These are phyloP conservation scores for Hemiprocne comata DNA, from an alignment of 2,113 vertebrate genomes.

Conservation along the genomic window DNA sequence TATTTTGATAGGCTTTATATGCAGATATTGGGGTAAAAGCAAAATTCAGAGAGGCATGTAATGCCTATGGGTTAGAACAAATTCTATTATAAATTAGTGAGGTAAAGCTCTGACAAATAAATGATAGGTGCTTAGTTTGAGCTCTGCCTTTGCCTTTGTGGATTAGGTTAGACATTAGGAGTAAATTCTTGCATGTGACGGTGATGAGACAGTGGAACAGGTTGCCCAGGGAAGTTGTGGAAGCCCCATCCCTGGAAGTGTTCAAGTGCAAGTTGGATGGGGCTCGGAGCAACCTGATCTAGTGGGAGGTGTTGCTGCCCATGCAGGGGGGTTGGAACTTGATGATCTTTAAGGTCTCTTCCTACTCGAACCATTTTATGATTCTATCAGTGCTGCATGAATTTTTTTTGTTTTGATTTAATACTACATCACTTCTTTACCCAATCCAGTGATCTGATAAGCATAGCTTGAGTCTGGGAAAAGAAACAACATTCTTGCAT, in stretches of 20 bases:
- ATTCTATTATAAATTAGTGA: not conserved
- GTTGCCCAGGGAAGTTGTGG: too few relatives aligned
- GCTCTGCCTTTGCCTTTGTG: not conserved
- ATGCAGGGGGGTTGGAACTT: too few relatives aligned
- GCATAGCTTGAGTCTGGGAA: not conserved
- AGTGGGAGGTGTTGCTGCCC: too few relatives aligned
- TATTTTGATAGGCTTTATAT: slow-evolving; percentile 2
- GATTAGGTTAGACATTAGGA: too few relatives aligned
- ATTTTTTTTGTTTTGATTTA: not conserved
- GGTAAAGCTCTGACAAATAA: not conserved
- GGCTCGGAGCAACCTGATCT: too few relatives aligned
- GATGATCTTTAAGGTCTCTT: too few relatives aligned
- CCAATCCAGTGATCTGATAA: not conserved
- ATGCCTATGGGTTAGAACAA: not conserved
- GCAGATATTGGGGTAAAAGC: not conserved
- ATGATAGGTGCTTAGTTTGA: not conserved
- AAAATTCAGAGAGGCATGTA: not conserved
- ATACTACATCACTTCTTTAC: not conserved
- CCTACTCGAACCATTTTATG: too few relatives aligned
- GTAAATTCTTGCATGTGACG: too few relatives aligned
- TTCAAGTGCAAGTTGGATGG: too few relatives aligned
- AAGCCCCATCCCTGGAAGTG: too few relatives aligned
- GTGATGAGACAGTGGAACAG: too few relatives aligned
- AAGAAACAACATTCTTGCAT: not conserved
- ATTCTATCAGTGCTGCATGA: not conserved